Percentiles rank a stretch among this genome's conserved stretches.
Conservation (phyloP, 2,797 vertebrate genomes). For the Lacerta viridis region DNA sequence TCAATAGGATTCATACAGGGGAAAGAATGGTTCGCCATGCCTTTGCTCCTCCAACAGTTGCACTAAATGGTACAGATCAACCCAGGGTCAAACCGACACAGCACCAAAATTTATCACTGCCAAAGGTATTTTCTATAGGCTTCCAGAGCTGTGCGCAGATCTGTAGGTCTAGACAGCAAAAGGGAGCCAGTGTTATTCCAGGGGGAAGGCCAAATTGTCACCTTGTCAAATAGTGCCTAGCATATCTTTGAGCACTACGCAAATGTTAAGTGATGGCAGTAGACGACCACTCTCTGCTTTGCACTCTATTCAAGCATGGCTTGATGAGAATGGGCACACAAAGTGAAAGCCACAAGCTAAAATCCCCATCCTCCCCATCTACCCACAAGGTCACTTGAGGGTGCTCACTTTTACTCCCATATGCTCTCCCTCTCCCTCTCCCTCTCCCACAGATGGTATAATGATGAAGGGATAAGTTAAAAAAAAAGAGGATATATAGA, state of each 20-base stretch:
- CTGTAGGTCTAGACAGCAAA: constrained; percentile 20
- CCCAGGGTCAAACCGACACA: constrained; percentile 8
- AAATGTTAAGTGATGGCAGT: constrained; percentile 28
- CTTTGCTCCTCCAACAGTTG: constrained; percentile 28
- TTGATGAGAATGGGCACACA: constrained; percentile 27
- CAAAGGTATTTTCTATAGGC: constrained; percentile 5
- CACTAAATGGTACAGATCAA: constrained; percentile 24
- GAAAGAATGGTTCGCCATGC: constrained; percentile 34
- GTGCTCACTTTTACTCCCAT: constrained; percentile 16
- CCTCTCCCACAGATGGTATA: constrained; percentile 5
- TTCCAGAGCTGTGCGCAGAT: constrained; percentile 25
- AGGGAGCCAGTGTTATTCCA: constrained; percentile 21
- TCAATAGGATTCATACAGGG: constrained; percentile 35
- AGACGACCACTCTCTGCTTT: constrained; percentile 21
- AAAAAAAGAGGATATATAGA: no score
- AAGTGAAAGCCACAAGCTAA: constrained; percentile 7
- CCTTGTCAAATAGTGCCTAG: not conserved
- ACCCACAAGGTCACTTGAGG: constrained; percentile 14
- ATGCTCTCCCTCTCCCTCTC: not conserved
- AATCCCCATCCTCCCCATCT: not conserved
- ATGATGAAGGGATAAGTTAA: not conserved
- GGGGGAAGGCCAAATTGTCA: fast-evolving
- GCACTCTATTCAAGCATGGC: constrained; percentile 25
- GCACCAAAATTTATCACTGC: constrained; percentile 34
- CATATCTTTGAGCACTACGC: constrained; percentile 6